These are phyloP conservation scores for Charaxes varanes DNA, from an alignment of 1,140 invertebrate genomes.

Conservation along the genomic window DNA sequence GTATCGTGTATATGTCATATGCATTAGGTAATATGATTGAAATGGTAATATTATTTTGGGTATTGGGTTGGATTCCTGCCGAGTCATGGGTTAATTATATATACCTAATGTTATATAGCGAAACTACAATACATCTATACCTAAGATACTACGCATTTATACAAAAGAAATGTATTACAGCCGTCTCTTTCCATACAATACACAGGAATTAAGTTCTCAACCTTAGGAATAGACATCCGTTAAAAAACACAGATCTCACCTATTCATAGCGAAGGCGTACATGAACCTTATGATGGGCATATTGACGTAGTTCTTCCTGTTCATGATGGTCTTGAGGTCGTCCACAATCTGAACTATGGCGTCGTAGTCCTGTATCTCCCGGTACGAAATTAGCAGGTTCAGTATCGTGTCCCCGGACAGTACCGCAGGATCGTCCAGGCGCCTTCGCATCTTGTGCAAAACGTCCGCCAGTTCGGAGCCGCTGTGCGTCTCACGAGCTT, in stretches of 20 bases:
- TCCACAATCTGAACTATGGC: conserved; percentile 98
- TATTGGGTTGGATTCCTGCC: too few species aligned
- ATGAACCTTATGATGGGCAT: conserved; percentile 93
- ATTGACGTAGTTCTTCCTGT: conserved; percentile 91
- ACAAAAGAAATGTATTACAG: background rate
- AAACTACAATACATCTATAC: too few species aligned
- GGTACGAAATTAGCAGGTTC: conserved; percentile 93
- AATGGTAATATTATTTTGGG: too few species aligned
- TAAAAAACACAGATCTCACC: too few species aligned
- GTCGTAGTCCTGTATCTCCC: conserved; percentile 97
- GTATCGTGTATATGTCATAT: too few species aligned
- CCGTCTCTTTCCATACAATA: background rate
- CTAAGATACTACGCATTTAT: too few species aligned
- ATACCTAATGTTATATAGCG: too few species aligned
- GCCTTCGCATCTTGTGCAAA: conserved; percentile 91
- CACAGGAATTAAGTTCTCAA: too few species aligned
- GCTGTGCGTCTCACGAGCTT: conserved; percentile 90
- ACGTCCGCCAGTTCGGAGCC: conserved; percentile 90
- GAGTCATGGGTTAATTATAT: too few species aligned
- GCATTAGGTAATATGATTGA: too few species aligned
- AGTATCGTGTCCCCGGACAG: conserved; percentile 95
- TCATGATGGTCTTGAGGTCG: conserved; percentile 94
- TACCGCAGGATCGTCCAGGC: conserved; percentile 97
- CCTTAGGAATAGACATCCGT: too few species aligned
- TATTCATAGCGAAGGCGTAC: conserved; percentile 98